Evolutionary conservation across 2,113 vertebrate genomes (phyloP), one percentile per base, ranked within the genome.

Genomic region (Catharus minimus): DNA sequence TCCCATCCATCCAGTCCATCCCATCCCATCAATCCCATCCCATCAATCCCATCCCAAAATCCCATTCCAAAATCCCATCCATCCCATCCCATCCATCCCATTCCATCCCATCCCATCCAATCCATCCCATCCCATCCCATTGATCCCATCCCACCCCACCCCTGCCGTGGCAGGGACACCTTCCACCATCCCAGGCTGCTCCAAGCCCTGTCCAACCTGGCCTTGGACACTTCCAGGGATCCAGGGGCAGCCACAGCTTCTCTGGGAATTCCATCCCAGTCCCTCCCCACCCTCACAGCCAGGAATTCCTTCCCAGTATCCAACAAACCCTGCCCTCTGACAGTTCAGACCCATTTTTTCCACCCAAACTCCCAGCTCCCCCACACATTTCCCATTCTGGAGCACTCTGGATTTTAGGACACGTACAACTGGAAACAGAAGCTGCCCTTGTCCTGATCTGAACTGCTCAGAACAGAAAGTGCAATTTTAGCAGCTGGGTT

Each of bases 121-220:
- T n/a, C n/a, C n/a, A 33, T 33, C 33, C 33, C 33, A 33, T 33
- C 33, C 33, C 33, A 33, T 33, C 11, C 4, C n/a, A n/a, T n/a
- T n/a, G n/a, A n/a, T n/a, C n/a, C n/a, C 32, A 56, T 36, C 56
- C 5, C 3, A 10, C 27, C 3, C 16, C 24, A 6, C 33, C 33
- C 33, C 33, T 36, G 33, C 33, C 33, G 7, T 36, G 33, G 33
- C 33, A 36, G 33, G 33, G 33, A 7, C 33, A 36, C 33, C 33
- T 81, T 3, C n/a, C 38, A 8, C 68, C 2, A 0, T 4, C 20
- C 39, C 68, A 88, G 33, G 33, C 0, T 52, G 52, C 13, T 80
- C 76, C 57, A 36, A 65, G 8, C 17, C 18, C 32, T 0, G 0
- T 56, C 66, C 60, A 74, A 0, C 68, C 68, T 46, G 53, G 23